Evolutionary conservation across 2,113 vertebrate genomes (phyloP).

Genomic region (Merops nubicus): DNA sequence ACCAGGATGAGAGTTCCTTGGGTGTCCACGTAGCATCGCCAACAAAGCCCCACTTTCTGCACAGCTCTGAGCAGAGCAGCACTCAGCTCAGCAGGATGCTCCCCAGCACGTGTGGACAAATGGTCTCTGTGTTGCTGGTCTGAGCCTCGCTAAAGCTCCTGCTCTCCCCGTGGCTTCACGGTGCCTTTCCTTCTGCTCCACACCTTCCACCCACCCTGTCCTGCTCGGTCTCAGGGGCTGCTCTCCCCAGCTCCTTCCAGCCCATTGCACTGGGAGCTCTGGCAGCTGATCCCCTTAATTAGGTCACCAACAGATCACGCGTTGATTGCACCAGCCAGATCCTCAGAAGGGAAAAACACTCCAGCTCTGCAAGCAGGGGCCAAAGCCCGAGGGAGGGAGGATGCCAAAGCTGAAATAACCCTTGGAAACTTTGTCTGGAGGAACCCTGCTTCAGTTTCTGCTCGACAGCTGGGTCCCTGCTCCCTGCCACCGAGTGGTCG

Average conservation of each 20-base stretch:
- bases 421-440: neutral
- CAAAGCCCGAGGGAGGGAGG: neutral
- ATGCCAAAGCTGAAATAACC: neutral
- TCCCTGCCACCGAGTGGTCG: neutral
- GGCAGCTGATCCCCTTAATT: conserved; percentile 60
- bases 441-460: neutral
- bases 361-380: neutral
- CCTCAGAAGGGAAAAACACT: neutral
- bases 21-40: fast-evolving
- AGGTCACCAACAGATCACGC: conserved; percentile 43
- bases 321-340: neutral
- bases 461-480: conserved; percentile 21
- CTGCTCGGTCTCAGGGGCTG: fast-evolving
- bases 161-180: neutral
- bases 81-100: neutral
- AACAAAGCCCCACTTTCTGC: neutral
- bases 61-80: neutral
- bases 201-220: neutral
- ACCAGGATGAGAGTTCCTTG: neutral
- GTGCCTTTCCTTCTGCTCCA: neutral
- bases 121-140: fast-evolving
- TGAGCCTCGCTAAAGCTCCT: neutral
- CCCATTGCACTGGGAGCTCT: neutral
- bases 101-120: fast-evolving
- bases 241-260: neutral